Percentiles rank a stretch among this genome's conserved stretches.
These are phyloP conservation scores for Dendrocincla tyrannina DNA, from an alignment of 2,797 vertebrate species.

Conservation along the genomic window DNA sequence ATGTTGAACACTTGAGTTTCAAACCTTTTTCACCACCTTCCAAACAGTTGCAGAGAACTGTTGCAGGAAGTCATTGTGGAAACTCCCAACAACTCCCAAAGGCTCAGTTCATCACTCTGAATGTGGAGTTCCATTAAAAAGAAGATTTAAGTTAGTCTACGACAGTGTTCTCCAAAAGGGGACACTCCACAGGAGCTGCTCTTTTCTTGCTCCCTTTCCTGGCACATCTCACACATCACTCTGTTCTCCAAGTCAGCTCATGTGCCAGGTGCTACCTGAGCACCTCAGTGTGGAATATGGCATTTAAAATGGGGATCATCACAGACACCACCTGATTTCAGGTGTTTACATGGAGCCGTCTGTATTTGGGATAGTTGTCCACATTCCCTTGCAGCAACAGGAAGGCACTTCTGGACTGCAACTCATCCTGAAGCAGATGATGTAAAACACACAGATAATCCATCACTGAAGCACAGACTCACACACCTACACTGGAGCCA, in stretches of 20 bases:
- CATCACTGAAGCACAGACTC: not conserved
- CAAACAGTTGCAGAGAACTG: not conserved
- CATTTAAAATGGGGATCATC: not conserved
- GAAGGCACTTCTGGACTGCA: not conserved
- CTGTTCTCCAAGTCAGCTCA: not conserved
- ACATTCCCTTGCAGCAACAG: not conserved
- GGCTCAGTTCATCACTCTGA: not conserved
- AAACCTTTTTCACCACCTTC: not conserved
- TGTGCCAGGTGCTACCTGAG: not conserved
- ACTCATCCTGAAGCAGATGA: not conserved
- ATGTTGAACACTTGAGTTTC: not conserved
- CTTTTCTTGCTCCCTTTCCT: not conserved
- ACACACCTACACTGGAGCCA: not conserved
- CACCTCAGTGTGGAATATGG: rapidly evolving
- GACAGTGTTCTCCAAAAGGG: not conserved
- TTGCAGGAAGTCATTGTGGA: not conserved
- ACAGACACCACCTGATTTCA: not conserved
- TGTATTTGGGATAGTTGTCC: not conserved
- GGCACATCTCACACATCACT: not conserved
- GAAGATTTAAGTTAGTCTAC: not conserved
- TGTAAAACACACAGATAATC: not conserved
- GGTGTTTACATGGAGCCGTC: not conserved
- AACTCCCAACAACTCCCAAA: not conserved
- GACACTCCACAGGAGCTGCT: not conserved
- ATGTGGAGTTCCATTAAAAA: not conserved